These are phyloP conservation scores for Crocodylus rhombifer DNA, from an alignment of 2,797 vertebrate genomes.

Conservation along the genomic window DNA sequence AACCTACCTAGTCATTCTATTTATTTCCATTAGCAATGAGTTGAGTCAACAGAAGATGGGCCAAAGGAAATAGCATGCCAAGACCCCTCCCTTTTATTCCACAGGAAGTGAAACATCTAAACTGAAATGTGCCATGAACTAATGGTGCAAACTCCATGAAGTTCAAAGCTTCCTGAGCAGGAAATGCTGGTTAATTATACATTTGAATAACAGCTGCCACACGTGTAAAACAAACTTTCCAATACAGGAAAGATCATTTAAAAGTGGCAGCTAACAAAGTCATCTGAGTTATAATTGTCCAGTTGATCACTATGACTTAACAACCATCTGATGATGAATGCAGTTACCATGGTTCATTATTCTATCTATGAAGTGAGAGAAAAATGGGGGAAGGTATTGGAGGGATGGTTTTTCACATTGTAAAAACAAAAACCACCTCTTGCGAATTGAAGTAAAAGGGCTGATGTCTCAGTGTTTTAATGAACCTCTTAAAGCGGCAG, in stretches of 20 bases:
- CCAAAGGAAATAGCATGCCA: background rate
- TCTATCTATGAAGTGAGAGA: background rate
- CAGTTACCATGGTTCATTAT: background rate
- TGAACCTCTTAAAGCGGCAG: background rate
- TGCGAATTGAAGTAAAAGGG: background rate
- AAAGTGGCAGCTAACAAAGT: background rate
- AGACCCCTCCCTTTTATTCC: background rate
- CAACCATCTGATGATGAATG: background rate
- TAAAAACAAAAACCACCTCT: background rate
- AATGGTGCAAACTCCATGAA: background rate
- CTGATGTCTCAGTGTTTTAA: background rate
- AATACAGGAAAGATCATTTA: background rate
- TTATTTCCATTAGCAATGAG: background rate
- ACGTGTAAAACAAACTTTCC: background rate
- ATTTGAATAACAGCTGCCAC: background rate
- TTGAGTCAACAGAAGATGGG: background rate
- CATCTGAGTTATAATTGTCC: background rate
- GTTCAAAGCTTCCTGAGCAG: background rate
- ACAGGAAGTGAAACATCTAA: background rate
- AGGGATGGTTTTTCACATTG: background rate
- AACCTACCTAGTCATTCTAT: background rate
- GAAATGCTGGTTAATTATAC: background rate
- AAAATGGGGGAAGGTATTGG: background rate
- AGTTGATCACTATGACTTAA: background rate
- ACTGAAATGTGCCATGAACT: background rate